These are phyloP conservation scores for Acanthosepion esculentum DNA, from an alignment of 2,888 invertebrate species.

Conservation along the genomic window DNA sequence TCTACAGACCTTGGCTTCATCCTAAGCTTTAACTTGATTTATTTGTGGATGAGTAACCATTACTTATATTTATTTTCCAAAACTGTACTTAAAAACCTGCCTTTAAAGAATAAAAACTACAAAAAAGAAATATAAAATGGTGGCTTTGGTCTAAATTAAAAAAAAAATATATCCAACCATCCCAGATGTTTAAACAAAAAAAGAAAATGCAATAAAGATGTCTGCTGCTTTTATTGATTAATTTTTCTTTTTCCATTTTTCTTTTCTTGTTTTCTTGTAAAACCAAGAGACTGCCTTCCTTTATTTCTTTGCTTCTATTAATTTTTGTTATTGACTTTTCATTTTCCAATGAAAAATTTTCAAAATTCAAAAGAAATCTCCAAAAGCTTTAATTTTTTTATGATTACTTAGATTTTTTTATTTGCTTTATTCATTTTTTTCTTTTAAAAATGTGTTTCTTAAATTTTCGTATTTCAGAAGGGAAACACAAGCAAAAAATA, in stretches of 20 bases:
- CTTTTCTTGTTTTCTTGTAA: too few relatives aligned
- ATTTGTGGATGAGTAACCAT: neutral
- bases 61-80: neutral
- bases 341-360: neutral
- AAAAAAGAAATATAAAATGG: too few relatives aligned
- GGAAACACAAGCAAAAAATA: neutral
- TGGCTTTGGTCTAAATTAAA: neutral
- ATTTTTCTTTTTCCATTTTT: too few relatives aligned
- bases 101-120: neutral
- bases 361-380: neutral
- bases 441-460: neutral
- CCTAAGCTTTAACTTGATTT: neutral
- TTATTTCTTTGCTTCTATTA: neutral
- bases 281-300: neutral
- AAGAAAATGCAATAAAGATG: neutral
- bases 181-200: neutral
- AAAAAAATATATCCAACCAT: neutral
- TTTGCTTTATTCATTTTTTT: neutral
- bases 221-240: neutral
- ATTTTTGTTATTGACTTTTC: conserved; percentile 7
- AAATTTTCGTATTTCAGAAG: too few relatives aligned
- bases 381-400: neutral
- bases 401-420: neutral
- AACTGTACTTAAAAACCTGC: neutral
- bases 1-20: neutral